Percentiles rank a stretch among this genome's conserved stretches.
Conservation (phyloP, 2,113 vertebrate genomes). For the Macquaria ambigua region DNA sequence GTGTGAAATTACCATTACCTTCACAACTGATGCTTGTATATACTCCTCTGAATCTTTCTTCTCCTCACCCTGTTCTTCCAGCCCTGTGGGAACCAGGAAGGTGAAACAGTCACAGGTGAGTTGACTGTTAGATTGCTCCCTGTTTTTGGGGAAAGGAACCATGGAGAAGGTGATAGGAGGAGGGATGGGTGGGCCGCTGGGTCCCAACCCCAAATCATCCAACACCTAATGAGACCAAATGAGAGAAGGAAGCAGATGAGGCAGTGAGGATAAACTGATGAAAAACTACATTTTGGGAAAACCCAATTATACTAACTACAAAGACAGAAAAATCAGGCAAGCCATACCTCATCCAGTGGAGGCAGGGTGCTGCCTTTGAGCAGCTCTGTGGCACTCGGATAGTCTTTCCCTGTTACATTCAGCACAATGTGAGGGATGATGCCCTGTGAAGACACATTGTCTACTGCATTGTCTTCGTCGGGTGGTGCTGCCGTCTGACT, state of each 20-base stretch:
- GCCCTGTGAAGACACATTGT: constrained; percentile 37
- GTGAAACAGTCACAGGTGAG: constrained; percentile 80
- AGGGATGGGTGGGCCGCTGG: constrained; percentile 84
- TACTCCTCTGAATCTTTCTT: constrained; percentile 73
- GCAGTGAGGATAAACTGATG: neutral
- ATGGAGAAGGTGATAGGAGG: constrained; percentile 85
- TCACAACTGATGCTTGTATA: neutral
- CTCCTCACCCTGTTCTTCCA: constrained; percentile 64
- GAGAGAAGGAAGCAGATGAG: constrained; percentile 4
- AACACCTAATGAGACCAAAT: constrained; percentile 83
- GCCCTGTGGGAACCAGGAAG: constrained; percentile 74
- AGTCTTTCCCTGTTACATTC: constrained; percentile 67
- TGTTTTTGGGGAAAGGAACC: constrained; percentile 83
- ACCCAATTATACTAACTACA: neutral
- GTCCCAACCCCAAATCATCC: constrained; percentile 86
- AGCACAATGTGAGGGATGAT: constrained; percentile 86
- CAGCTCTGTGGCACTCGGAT: constrained; percentile 66
- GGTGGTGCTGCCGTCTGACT: constrained; percentile 23
- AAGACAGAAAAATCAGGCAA: neutral
- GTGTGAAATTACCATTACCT: constrained; percentile 77
- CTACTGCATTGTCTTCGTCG: constrained; percentile 72
- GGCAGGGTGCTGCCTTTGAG: constrained; percentile 82
- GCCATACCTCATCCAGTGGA: constrained; percentile 79
- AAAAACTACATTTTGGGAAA: neutral
- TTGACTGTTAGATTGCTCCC: constrained; percentile 36